Conservation (phyloP, 2,797 vertebrate species). For the Aldrovandia affinis region DNA sequence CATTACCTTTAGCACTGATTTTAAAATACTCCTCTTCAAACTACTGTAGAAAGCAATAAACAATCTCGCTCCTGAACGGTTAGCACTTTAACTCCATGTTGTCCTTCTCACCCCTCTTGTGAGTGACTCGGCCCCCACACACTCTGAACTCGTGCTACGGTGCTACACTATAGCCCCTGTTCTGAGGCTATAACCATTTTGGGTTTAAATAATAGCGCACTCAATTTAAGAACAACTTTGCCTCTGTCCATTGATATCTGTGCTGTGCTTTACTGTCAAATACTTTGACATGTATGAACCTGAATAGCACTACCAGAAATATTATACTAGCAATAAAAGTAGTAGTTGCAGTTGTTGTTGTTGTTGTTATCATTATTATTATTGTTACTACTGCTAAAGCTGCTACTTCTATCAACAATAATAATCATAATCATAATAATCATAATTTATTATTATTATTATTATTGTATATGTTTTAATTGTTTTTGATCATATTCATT, state of each 20-base stretch:
- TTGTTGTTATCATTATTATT: too few species aligned
- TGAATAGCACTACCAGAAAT: too few species aligned
- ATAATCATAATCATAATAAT: too few species aligned
- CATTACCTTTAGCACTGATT: conserved; percentile 13
- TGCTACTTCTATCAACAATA: too few species aligned
- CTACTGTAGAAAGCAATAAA: neutral
- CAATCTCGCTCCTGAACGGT: neutral
- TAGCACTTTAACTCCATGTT: neutral
- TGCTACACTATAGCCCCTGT: neutral
- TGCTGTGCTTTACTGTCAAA: too few species aligned
- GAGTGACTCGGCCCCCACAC: neutral
- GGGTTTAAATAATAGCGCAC: neutral
- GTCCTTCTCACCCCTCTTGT: neutral
- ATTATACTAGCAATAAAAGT: too few species aligned
- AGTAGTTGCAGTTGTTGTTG: too few species aligned
- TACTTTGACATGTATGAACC: too few species aligned
- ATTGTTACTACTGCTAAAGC: too few species aligned
- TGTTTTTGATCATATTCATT: conserved; percentile 23
- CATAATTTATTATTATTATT: too few species aligned
- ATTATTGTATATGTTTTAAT: too few species aligned
- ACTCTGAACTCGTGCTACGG: neutral
- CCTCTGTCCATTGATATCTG: too few species aligned
- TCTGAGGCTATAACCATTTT: neutral
- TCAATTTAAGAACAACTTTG: neutral
- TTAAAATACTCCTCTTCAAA: neutral